Evolutionary conservation across 2,888 invertebrate species (phyloP).

Genomic region (Dendrolimus pini): DNA sequence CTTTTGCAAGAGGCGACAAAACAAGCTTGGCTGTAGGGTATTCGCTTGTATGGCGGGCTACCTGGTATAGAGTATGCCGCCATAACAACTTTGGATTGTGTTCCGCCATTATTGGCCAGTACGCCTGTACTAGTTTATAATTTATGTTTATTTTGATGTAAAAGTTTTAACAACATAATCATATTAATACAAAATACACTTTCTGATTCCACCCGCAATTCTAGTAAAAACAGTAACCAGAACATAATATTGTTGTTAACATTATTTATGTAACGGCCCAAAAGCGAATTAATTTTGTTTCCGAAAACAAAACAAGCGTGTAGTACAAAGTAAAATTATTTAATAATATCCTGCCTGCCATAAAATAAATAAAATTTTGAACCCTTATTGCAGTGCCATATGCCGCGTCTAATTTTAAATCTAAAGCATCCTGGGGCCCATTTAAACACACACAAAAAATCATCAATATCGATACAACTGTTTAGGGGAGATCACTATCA

Average conservation of each 20-base stretch:
- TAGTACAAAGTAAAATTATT: constrained; percentile 1
- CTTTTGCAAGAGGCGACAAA: no score
- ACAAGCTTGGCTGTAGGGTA: no score
- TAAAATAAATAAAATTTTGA: background rate
- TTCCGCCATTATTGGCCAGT: background rate
- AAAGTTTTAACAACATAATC: background rate
- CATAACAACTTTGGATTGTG: background rate
- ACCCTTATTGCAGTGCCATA: background rate
- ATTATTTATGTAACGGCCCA: constrained; percentile 31
- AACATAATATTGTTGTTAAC: constrained; percentile 12
- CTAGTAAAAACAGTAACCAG: background rate
- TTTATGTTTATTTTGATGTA: background rate
- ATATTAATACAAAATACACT: background rate
- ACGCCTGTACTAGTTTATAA: background rate
- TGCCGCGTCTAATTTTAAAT: no score
- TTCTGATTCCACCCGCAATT: background rate
- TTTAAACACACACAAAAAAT: no score
- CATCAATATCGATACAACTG: no score
- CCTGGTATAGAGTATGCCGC: no score
- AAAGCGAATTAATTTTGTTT: constrained; percentile 36
- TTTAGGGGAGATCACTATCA: no score
- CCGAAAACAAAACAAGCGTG: constrained; percentile 9
- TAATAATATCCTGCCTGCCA: background rate
- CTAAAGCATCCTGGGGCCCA: no score
- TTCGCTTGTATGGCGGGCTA: no score